Evolutionary conservation across 2,888 invertebrate species (phyloP), one percentile per base, ranked within the genome.

Genomic region (Erebia aethiops): DNA sequence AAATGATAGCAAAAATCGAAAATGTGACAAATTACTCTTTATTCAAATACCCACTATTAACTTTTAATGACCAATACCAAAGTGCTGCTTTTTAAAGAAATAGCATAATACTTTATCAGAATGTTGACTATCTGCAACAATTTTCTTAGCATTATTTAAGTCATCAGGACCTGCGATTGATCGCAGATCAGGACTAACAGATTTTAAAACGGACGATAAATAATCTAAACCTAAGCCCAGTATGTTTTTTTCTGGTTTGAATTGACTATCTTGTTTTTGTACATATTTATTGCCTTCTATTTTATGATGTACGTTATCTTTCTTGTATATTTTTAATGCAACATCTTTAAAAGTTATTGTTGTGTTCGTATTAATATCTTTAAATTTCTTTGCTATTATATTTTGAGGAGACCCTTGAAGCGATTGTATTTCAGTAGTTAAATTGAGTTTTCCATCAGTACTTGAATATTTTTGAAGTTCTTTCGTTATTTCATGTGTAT

Each of bases 91-190:
- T 49, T 77, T 73, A 18, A 82, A 80, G 57, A 80, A 71, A 10
- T 72, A 73, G n/a, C 76, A 73, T 69, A 84, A 75, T 18, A 82
- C 64, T 18, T 69, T 69, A 35, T 81, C 78, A 2, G 82, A 74
- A 62, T 77, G 69, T 77, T 81, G 75, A 69, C 84, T 85, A 1
- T 81, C 81, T 74, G 78, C 77, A 9, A 89, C 81, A 2, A 88
- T 72, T 54, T 78, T 77, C 21, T 75, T 78, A 2, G 85, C 85
- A 43, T 82, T 77, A 16, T 79, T 75, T 14, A 82, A 51, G 5
- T 79, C 78, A 67, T 78, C 76, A 51, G 80, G 72, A 63, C 13
- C n/a, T n/a, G n/a, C n/a, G n/a, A n/a, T n/a, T n/a, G n/a, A n/a
- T n/a, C n/a, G n/a, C n/a, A n/a, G n/a, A n/a, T n/a, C n/a, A n/a